A percentile compares a stretch with the other conserved stretches of the same genome.
Evolutionary conservation across 2,888 invertebrate genomes (phyloP).

Genomic region (Drosophila histrio): DNA sequence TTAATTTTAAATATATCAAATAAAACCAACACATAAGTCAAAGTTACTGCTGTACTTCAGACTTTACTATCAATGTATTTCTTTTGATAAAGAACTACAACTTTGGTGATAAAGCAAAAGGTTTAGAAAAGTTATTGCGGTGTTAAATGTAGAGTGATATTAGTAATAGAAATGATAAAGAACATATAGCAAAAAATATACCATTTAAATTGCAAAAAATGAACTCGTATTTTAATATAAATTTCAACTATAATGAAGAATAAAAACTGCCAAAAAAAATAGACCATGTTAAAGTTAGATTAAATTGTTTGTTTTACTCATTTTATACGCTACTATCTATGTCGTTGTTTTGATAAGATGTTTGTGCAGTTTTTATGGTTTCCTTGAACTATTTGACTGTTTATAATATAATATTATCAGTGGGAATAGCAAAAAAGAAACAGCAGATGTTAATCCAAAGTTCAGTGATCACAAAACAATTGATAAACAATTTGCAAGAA

Average conservation of each 20-base stretch:
- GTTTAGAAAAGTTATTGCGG: no score
- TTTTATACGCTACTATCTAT: no score
- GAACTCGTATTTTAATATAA: no score
- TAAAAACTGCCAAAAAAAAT: no score
- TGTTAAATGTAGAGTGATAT: no score
- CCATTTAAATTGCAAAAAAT: no score
- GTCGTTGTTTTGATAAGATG: conserved; percentile 14
- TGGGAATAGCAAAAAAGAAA: neutral
- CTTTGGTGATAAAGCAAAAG: no score
- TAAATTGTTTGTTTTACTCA: no score
- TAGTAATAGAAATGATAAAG: no score
- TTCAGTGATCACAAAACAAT: neutral
- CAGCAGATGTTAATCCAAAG: neutral
- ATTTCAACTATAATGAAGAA: no score
- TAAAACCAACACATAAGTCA: neutral
- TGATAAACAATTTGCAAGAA: conserved; percentile 5
- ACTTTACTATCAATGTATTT: neutral
- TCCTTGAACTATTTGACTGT: neutral
- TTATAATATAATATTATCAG: neutral
- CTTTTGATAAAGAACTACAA: conserved; percentile 4
- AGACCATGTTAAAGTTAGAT: no score
- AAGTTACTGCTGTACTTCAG: neutral
- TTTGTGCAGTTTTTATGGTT: neutral
- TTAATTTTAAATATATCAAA: neutral
- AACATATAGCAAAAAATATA: no score